phyloP scores from a whole-genome alignment of 2,888 invertebrate genomes.

The Phortica okadai region DNA sequence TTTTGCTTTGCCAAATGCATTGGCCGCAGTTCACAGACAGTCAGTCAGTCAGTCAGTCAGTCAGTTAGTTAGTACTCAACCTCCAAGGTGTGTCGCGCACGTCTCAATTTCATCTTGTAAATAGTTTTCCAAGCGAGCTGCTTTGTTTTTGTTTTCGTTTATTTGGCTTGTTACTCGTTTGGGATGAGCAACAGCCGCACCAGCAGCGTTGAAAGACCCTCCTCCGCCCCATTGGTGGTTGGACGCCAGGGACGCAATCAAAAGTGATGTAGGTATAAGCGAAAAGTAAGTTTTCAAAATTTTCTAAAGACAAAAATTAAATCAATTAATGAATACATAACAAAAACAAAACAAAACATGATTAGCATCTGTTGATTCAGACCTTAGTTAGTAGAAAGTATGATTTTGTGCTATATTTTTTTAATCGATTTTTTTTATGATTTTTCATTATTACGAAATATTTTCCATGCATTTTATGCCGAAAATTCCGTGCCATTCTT shows the following conservation, averaged over 20 bases:
- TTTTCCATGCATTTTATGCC: conserved; percentile 41
- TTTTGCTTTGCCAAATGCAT: neutral
- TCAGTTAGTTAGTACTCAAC: conserved; percentile 27
- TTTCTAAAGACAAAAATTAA: neutral
- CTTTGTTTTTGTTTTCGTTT: neutral
- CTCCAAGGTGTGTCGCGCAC: conserved; percentile 12
- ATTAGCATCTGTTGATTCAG: conserved; percentile 24
- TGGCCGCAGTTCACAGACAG: neutral
- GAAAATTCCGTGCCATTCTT: conserved; percentile 70
- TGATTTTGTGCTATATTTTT: conserved; percentile 12
- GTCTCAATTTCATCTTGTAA: conserved; percentile 47
- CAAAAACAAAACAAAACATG: conserved; percentile 7
- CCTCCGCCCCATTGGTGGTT: neutral
- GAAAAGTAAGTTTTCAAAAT: conserved; percentile 39
- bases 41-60: conserved; percentile 51
- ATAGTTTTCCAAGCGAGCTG: conserved; percentile 41
- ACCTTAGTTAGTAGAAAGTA: conserved; percentile 40
- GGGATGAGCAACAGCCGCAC: neutral
- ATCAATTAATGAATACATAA: conserved; percentile 21
- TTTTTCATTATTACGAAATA: conserved; percentile 7
- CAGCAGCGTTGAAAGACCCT: neutral
- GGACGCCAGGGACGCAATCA: conserved; percentile 59
- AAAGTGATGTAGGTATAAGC: conserved; percentile 76
- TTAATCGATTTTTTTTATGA: neutral
- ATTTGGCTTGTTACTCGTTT: neutral